Conservation (phyloP, 1,140 invertebrate genomes). For the Theocolax elegans region DNA sequence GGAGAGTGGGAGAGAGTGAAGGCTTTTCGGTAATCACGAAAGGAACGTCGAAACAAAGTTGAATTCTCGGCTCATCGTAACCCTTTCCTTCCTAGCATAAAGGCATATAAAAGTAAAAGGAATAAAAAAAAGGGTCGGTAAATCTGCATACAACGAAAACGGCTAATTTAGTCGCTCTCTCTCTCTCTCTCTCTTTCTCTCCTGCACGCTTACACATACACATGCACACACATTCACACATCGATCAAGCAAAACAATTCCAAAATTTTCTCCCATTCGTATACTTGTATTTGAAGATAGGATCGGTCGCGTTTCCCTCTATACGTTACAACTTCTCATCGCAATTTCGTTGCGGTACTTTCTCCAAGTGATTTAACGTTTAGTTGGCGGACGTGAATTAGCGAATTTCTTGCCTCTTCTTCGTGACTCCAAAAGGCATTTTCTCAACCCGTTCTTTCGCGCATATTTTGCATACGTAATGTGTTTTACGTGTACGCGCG, state of each 20-base stretch:
- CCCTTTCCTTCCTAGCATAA: no score
- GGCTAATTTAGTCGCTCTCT: constrained; percentile 7
- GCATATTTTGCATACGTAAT: constrained; percentile 37
- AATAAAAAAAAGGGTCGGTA: neutral
- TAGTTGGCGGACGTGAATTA: constrained; percentile 36
- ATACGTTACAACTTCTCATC: constrained; percentile 5
- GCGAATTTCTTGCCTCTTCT: constrained; percentile 38
- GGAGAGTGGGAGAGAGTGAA: no score
- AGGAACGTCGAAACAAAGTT: constrained; percentile 1
- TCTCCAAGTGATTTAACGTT: constrained; percentile 36
- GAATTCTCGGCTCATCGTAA: neutral
- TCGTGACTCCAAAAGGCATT: constrained; percentile 18
- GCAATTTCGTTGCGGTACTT: constrained; percentile 40
- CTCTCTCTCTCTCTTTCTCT: no score
- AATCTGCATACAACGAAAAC: constrained; percentile 30
- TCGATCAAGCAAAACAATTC: constrained; percentile 37
- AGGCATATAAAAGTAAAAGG: neutral
- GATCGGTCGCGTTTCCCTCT: constrained; percentile 7
- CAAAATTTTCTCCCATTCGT: constrained; percentile 33
- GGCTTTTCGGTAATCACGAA: neutral
- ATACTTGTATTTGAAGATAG: constrained; percentile 36
- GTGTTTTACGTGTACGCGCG: no score
- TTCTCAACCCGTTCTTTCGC: neutral
- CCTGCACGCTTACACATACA: neutral
- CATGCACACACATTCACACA: neutral